A percentile compares a stretch with the other conserved stretches of the same genome.
Conservation (phyloP, 2,888 invertebrate genomes). For the Rhingia rostrata region DNA sequence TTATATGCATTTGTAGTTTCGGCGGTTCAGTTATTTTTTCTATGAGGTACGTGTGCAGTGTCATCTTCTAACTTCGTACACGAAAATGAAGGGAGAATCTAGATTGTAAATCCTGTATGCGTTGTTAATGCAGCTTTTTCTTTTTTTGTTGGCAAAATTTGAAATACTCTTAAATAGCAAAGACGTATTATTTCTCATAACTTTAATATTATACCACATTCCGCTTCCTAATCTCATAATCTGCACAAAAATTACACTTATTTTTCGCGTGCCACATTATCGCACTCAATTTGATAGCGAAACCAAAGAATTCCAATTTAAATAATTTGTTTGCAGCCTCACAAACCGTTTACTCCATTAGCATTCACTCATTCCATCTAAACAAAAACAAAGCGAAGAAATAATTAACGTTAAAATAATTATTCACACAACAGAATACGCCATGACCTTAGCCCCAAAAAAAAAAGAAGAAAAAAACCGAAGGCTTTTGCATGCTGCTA, state of each 20-base stretch:
- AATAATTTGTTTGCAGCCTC: conserved; percentile 52
- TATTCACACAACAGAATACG: conserved; percentile 67
- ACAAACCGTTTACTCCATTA: conserved; percentile 53
- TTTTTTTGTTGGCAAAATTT: too few relatives aligned
- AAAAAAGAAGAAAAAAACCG: conserved; percentile 17
- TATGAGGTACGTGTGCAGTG: too few relatives aligned
- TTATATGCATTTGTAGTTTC: too few relatives aligned
- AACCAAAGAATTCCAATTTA: conserved; percentile 60
- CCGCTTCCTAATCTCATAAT: conserved; percentile 13
- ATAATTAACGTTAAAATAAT: conserved; percentile 72
- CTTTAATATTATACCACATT: too few relatives aligned
- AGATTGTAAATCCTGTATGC: too few relatives aligned
- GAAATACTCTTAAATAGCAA: too few relatives aligned
- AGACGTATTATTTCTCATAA: too few relatives aligned
- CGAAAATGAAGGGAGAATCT: too few relatives aligned
- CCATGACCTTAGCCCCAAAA: conserved; percentile 70
- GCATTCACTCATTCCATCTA: conserved; percentile 54
- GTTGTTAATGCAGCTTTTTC: too few relatives aligned
- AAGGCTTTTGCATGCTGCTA: conserved; percentile 24
- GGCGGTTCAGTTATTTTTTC: too few relatives aligned
- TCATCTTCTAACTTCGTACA: too few relatives aligned
- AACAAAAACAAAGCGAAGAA: conserved; percentile 17
- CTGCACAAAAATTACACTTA: conserved; percentile 5
- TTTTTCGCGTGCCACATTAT: conserved; percentile 48
- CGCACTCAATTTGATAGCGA: conserved; percentile 57